These are phyloP conservation scores for Siniperca knerii DNA, from an alignment of 2,113 vertebrate genomes.

Conservation along the genomic window DNA sequence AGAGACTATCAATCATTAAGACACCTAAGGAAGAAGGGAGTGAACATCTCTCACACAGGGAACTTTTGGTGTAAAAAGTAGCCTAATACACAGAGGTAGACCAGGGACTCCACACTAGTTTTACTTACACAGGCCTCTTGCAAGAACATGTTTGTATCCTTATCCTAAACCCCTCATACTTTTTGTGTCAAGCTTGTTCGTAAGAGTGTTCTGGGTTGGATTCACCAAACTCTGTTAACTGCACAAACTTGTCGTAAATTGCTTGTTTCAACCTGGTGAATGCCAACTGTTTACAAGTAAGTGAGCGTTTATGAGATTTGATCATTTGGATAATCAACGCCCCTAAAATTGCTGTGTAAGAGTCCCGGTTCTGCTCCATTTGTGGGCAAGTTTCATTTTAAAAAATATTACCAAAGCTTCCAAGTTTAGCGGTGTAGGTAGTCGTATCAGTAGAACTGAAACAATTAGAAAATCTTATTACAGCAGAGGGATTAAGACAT, in stretches of 20 bases:
- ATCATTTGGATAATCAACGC: not conserved
- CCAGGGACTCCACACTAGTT: conserved; percentile 22
- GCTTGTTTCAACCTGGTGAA: not conserved
- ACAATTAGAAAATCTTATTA: not conserved
- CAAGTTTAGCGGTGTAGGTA: not conserved
- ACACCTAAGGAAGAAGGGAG: not conserved
- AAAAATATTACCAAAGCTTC: not conserved
- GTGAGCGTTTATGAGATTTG: not conserved
- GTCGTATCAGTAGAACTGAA: not conserved
- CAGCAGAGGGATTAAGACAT: not conserved
- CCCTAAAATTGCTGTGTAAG: not conserved
- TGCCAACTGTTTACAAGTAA: not conserved
- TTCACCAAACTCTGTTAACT: not conserved
- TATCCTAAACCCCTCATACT: not conserved
- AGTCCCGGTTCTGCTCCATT: not conserved
- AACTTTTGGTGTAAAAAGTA: conserved; percentile 36
- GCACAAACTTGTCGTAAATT: not conserved
- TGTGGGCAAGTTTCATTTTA: not conserved
- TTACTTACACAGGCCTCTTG: conserved; percentile 21
- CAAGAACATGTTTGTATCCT: conserved; percentile 13
- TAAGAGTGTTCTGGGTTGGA: not conserved
- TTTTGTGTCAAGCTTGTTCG: not conserved
- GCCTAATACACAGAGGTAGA: conserved; percentile 22
- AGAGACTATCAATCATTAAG: conserved; percentile 16
- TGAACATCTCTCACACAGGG: conserved; percentile 9